Evolutionary conservation across 2,888 invertebrate genomes (phyloP), one percentile per base, ranked within the genome.

Genomic region (Lasioglossum vierecki): DNA sequence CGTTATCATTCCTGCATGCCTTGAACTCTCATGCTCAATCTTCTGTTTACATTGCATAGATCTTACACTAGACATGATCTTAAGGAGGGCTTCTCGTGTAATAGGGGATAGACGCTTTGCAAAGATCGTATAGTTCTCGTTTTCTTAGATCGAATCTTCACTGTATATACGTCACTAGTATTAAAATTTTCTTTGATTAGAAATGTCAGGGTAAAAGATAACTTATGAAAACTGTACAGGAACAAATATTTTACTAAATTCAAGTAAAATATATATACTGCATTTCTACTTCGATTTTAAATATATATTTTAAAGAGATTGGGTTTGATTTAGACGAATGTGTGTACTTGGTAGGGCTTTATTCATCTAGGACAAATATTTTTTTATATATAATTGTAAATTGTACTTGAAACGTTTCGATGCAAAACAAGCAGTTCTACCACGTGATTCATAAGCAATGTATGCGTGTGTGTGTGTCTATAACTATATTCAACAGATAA

Each of bases 201-300:
- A 35, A 60, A 63, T 15, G 15, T 78, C 6, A 73, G 66, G 35
- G 18, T 74, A 63, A 41, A 68, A 60, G 15, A 39, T 41, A 46
- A 46, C 46, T 15, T 60, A 73, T 68, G 4, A 68, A 68, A 70
- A 53, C 74, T 74, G 13, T 70, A 41, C 46, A 39, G 46, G 46
- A 57, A 80, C 22, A 39, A 30, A 63, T 63, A 63, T 63, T 63
- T 63, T 66, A 68, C n/a, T 68, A 39, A 22, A 49, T 46, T 18
- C n/a, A 53, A 73, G 60, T 35, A 53, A 75, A 30, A 83, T 60
- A 73, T 68, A 35, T 63, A 39, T 44, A 77, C 30, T 80, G 70
- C 80, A 85, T 84, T 80, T 84, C 68, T 76, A 72, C 74, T 74
- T 63, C 49, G 57, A 76, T 66, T 74, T 60, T 77, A 22, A 73